phyloP scores from a whole-genome alignment of 2,797 vertebrate genomes.

The Agapornis canus region DNA sequence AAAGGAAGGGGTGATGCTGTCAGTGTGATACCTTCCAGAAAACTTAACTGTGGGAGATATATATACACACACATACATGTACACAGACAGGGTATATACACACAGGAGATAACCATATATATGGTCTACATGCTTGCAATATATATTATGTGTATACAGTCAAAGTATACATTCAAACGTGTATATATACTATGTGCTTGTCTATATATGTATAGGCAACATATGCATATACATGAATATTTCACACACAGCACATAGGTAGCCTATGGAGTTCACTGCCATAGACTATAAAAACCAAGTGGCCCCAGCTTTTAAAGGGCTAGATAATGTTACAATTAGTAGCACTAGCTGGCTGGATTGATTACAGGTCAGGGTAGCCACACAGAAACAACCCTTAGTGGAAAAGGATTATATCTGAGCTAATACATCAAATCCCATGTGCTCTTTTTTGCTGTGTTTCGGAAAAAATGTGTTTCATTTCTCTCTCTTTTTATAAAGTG shows the following conservation, averaged over 20 bases:
- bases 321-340: neutral
- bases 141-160: neutral
- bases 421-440: neutral
- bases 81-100: neutral
- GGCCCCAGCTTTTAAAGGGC: neutral
- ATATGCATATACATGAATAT: neutral
- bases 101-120: neutral
- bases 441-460: neutral
- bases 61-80: neutral
- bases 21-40: neutral
- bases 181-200: neutral
- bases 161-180: neutral
- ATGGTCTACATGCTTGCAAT: neutral
- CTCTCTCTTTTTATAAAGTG: neutral
- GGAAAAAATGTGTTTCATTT: neutral
- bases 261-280: neutral
- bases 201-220: neutral
- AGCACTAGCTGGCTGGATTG: neutral
- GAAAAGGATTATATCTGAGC: neutral
- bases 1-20: constrained; percentile 51
- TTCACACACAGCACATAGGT: neutral
- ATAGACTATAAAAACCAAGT: neutral
- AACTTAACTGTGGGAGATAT: neutral
- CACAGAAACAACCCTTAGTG: neutral
- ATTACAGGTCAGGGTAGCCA: neutral